phyloP scores from a whole-genome alignment of 2,797 vertebrate genomes.

The Setipinna tenuifilis region DNA sequence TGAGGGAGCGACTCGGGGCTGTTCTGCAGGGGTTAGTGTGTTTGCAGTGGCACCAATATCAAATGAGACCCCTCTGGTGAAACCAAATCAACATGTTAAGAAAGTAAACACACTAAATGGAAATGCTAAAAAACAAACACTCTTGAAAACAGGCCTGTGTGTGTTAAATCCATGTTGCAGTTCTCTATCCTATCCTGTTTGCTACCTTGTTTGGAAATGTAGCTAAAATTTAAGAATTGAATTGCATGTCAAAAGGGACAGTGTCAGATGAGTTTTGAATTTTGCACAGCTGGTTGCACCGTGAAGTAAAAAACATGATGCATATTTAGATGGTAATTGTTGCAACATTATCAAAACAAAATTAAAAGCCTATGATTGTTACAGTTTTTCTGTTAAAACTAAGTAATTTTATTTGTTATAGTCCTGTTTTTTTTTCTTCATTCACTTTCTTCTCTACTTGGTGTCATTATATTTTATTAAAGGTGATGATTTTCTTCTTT shows the following conservation, averaged over 20 bases:
- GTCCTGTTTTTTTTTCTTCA: neutral
- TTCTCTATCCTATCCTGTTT: too few relatives aligned
- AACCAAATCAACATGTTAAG: constrained; percentile 16
- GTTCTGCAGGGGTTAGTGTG: neutral
- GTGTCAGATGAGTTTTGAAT: too few relatives aligned
- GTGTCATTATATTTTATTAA: constrained; percentile 39
- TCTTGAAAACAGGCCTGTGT: too few relatives aligned
- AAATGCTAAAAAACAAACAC: neutral
- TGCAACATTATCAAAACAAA: neutral
- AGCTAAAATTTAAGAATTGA: too few relatives aligned
- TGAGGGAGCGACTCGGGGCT: neutral
- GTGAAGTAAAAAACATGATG: neutral
- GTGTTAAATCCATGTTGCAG: too few relatives aligned
- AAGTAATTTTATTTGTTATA: neutral
- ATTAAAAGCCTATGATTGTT: neutral
- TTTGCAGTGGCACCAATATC: neutral
- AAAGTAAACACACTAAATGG: constrained; percentile 2
- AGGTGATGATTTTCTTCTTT: constrained; percentile 41
- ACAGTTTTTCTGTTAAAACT: neutral
- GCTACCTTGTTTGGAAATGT: too few relatives aligned
- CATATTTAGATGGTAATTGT: neutral
- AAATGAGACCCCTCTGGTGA: constrained; percentile 5
- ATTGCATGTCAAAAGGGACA: too few relatives aligned
- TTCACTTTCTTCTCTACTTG: neutral
- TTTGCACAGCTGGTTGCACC: too few relatives aligned